Evolutionary conservation across 2,797 vertebrate species (phyloP), one percentile per base, ranked within the genome.

Genomic region (Cyprinella venusta): DNA sequence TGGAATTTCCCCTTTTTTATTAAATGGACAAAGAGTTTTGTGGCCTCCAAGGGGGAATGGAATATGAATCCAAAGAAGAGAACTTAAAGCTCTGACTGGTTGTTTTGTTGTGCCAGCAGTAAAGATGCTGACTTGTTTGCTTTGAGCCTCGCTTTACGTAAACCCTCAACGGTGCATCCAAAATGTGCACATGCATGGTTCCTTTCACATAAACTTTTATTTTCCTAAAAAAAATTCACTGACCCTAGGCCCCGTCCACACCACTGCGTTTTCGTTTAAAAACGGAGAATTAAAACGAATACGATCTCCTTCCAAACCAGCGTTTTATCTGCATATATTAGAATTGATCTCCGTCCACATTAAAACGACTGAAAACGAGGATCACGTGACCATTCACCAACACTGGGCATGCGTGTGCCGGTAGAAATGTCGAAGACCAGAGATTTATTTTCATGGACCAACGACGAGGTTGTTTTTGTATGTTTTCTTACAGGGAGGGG

Each of bases 91-190:
- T 90, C 86, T 92, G 90, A 93, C 89, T 90, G 82, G 81, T 89
- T 89, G 90, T 90, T 91, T 91, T 76, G 84, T 87, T 15, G 81
- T 84, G 90, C 90, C 90, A 90, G 91, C 91, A 88, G 85, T 90
- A 91, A 92, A 93, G 89, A 89, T 92, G 93, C 93, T 94, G 93
- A 94, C 89, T 80, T 88, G 79, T 93, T 93, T 81, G 80, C 88
- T 85, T 92, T 89, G 84, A 92, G 88, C 90, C 85, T 3, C 80
- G 80, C 87, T 91, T 91, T 92, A 92, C 74, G 87, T 89, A 90
- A 85, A 83, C 24, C 26, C 87, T 92, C 92, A 92, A 86, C 90
- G 91, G n/a, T n/a, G n/a, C n/a, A 83, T 86, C 2, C 10, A 85
- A 82, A 74, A 56, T 79, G 5, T 80, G 63, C 71, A 76, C 68